These are phyloP conservation scores for Cotesia vestalis DNA, from an alignment of 1,140 invertebrate species.

Conservation along the genomic window DNA sequence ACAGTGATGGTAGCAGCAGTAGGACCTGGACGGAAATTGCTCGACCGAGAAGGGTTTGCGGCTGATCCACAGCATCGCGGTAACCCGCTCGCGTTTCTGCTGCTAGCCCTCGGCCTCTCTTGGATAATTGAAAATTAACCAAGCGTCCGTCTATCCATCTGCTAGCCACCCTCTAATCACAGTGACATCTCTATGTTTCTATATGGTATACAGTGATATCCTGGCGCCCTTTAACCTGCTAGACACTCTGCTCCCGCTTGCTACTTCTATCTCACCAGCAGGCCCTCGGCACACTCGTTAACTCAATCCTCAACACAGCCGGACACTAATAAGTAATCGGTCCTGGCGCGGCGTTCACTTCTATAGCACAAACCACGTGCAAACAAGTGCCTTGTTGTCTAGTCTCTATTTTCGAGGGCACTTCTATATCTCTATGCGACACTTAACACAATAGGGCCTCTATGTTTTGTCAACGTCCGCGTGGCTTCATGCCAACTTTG, in stretches of 20 bases:
- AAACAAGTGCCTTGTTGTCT: constrained; percentile 16
- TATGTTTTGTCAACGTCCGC: too few relatives aligned
- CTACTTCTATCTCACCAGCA: background rate
- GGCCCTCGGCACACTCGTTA: constrained; percentile 30
- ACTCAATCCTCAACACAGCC: constrained; percentile 35
- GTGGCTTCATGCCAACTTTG: too few relatives aligned
- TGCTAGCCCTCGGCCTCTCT: constrained; percentile 21
- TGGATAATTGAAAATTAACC: constrained; percentile 61
- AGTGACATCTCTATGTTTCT: constrained; percentile 24
- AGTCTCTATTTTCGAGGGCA: too few relatives aligned
- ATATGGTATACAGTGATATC: background rate
- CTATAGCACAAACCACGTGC: constrained; percentile 6
- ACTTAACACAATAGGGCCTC: too few relatives aligned
- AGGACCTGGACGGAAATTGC: constrained; percentile 19
- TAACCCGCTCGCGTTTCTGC: constrained; percentile 37
- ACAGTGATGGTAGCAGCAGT: background rate
- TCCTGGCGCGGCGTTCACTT: constrained; percentile 14
- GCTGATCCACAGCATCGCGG: constrained; percentile 34
- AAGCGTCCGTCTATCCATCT: constrained; percentile 52
- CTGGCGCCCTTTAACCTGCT: too few relatives aligned
- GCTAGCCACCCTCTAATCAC: constrained; percentile 50
- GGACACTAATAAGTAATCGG: constrained; percentile 42
- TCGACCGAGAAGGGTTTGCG: constrained; percentile 27
- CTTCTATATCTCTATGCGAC: too few relatives aligned
- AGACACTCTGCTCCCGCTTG: constrained; percentile 3